phyloP scores from a whole-genome alignment of 2,888 invertebrate genomes.

The Polyploca ridens region DNA sequence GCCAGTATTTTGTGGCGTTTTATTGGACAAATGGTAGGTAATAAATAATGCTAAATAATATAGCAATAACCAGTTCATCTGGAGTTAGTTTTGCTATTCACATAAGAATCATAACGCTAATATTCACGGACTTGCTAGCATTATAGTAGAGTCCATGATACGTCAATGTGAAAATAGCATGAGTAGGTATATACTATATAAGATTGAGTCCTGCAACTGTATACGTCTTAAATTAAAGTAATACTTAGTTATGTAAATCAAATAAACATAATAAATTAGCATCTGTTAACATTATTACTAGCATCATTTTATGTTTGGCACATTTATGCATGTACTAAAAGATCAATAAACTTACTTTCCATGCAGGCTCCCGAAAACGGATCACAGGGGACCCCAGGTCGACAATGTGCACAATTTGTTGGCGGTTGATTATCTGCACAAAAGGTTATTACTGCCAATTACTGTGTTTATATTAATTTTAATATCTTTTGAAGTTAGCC shows the following conservation, averaged over 20 bases:
- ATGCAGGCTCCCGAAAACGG: slow-evolving; percentile 92
- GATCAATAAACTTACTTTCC: slow-evolving; percentile 87
- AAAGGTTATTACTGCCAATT: slow-evolving; percentile 5
- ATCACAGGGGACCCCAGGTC: slow-evolving; percentile 91
- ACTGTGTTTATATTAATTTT: not conserved
- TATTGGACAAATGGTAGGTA: slow-evolving; percentile 81
- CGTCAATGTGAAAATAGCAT: slow-evolving; percentile 56
- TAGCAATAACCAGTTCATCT: slow-evolving; percentile 83
- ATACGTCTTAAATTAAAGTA: slow-evolving; percentile 19
- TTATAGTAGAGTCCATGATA: slow-evolving; percentile 65
- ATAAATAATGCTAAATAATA: slow-evolving; percentile 49
- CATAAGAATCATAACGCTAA: slow-evolving; percentile 58
- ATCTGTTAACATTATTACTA: slow-evolving; percentile 28
- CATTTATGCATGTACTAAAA: not conserved
- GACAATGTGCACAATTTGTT: slow-evolving; percentile 89
- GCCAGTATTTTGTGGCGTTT: slow-evolving; percentile 84
- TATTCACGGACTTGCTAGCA: slow-evolving; percentile 68
- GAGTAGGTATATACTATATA: slow-evolving; percentile 40
- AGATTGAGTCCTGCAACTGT: slow-evolving; percentile 25
- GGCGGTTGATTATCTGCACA: slow-evolving; percentile 51
- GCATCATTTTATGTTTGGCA: not conserved
- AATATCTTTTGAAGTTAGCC: too few species aligned
- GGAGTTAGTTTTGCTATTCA: slow-evolving; percentile 83
- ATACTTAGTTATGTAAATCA: slow-evolving; percentile 32
- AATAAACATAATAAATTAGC: slow-evolving; percentile 33